These are phyloP conservation scores for Eulithis testata DNA, from an alignment of 2,888 invertebrate genomes.

Conservation along the genomic window DNA sequence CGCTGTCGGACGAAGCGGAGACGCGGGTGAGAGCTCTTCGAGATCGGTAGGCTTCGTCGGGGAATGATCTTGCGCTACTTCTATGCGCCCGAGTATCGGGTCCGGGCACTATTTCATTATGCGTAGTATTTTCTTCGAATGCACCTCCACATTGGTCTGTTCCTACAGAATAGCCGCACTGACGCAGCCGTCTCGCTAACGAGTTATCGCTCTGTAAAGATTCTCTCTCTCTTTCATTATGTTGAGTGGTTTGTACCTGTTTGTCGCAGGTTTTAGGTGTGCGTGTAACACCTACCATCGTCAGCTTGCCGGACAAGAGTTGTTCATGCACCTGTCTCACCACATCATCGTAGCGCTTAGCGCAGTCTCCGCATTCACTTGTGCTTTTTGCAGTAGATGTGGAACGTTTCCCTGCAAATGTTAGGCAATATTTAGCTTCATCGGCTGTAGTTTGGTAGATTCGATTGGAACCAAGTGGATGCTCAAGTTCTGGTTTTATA, in stretches of 20 bases:
- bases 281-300: slow-evolving; percentile 1
- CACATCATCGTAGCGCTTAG: slow-evolving; percentile 3
- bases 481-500: no score
- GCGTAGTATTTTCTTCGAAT: neutral
- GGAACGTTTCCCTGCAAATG: neutral
- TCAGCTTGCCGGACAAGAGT: slow-evolving; percentile 2
- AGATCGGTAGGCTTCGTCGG: neutral
- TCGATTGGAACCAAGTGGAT: no score
- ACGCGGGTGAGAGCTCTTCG: neutral
- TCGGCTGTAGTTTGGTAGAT: neutral
- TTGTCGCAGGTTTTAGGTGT: slow-evolving; percentile 1
- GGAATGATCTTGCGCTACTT: neutral
- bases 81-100: neutral
- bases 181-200: neutral
- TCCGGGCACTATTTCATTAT: neutral
- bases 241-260: neutral
- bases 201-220: neutral
- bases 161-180: neutral
- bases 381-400: neutral
- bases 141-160: neutral
- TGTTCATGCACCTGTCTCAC: slow-evolving; percentile 8
- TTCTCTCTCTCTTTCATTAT: neutral
- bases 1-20: neutral
- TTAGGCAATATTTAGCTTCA: neutral
- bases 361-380: neutral